phyloP scores from a whole-genome alignment of 2,797 vertebrate genomes.

The Artibeus lituratus region DNA sequence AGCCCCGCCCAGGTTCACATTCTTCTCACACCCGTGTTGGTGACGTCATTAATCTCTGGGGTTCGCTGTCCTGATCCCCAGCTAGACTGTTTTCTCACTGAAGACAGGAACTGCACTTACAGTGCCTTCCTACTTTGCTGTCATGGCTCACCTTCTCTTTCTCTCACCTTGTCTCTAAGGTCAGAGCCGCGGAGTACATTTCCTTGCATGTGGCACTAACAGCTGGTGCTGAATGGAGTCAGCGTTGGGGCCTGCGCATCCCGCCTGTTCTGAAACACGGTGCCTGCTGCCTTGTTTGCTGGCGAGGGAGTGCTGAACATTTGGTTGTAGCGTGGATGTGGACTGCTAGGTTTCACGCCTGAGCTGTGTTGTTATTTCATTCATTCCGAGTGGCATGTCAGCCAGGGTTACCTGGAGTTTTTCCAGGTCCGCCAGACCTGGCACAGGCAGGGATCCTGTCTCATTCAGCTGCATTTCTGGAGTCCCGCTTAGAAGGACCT shows the following conservation, averaged over 20 bases:
- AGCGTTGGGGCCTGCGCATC: background rate
- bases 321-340: background rate
- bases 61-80: background rate
- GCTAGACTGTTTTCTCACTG: background rate
- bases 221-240: background rate
- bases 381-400: background rate
- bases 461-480: background rate
- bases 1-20: fast-evolving
- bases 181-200: background rate
- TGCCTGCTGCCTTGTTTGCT: background rate
- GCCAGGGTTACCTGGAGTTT: background rate
- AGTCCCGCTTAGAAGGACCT: constrained; percentile 11
- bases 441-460: background rate
- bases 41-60: background rate
- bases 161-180: background rate
- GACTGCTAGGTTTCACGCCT: background rate
- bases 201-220: background rate
- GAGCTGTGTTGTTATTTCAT: constrained; percentile 34
- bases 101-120: background rate
- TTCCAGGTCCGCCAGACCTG: background rate
- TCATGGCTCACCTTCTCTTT: background rate
- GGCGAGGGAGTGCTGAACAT: background rate
- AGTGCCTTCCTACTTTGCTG: background rate
- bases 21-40: too few species aligned
- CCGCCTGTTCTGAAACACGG: background rate